Base-by-base conservation (phyloP, 2,113 vertebrate genomes). In the Etheostoma spectabile region DNA sequence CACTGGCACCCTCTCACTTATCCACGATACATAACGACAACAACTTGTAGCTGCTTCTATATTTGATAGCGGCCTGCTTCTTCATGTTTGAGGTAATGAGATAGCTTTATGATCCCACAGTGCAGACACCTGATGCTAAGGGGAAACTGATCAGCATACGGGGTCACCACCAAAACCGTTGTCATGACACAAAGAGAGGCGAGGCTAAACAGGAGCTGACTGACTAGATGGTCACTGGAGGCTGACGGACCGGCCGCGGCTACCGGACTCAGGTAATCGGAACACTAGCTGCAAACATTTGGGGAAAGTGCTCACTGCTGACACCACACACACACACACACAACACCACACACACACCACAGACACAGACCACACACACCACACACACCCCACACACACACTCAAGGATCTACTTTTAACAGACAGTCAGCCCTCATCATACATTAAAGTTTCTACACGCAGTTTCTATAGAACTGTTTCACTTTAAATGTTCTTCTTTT, bases 111-210 rank as follows among this genome's bases (percentile, higher is more conserved):
- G 63, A 82, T 84, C 56, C 79, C 27, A 22, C 68, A 6, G 73
- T 8, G 19, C 74, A 12, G 93, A 90, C 86, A 91, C 77, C 64
- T 84, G 89, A 93, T 72, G 83, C 83, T 57, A 27, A 57, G 10
- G 53, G 68, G 64, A 79, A 89, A 92, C 77, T 60, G 74, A 90
- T 88, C 75, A 55, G 74, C 13, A 11, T 42, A 13, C 52, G 45
- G 51, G 67, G 78, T 79, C 81, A 70, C 3, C 33, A 65, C 76
- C 59, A 65, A 72, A 77, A 74, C 0, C 1, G 8, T 71, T 21
- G 48, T 79, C 67, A 1, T 6, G 70, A 73, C 45, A 82, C 61
- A 16, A 79, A 80, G 57, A 68, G 35, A 86, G 56, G 55, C 10
- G 4, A 77, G 42, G 61, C 72, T 35, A 57, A 62, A 48, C 3